Conservation (phyloP, 23 tunicate species). For the Halocynthia aurantium region DNA sequence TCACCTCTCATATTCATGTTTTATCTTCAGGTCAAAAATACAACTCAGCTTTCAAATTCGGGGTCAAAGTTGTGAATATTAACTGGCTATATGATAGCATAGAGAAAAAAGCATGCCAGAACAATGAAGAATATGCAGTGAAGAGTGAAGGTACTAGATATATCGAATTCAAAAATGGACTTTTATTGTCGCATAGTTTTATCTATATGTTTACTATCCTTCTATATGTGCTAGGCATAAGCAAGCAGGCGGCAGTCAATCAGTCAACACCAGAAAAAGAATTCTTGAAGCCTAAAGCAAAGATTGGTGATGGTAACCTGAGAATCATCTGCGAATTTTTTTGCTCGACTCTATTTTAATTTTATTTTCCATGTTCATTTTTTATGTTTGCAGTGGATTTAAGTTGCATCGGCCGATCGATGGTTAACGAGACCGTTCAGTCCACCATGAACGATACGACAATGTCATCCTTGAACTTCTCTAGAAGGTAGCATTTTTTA, state of each 20-base stretch:
- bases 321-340: background rate
- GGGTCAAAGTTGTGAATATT: slow-evolving; percentile 73
- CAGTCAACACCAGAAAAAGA: slow-evolving; percentile 18
- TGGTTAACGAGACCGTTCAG: slow-evolving; percentile 61
- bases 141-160: background rate
- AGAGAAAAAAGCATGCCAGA: slow-evolving; percentile 62
- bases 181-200: background rate
- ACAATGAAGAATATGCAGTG: slow-evolving; percentile 66
- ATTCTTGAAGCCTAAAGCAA: background rate
- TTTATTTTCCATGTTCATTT: background rate
- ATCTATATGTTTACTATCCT: background rate
- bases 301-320: too few relatives aligned
- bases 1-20: background rate
- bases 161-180: background rate
- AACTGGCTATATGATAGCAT: slow-evolving; percentile 77
- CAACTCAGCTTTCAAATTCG: slow-evolving; percentile 70
- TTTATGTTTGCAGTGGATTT: slow-evolving; percentile 35
- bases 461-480: slow-evolving; percentile 19
- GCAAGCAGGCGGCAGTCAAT: slow-evolving; percentile 18
- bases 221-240: slow-evolving; percentile 25
- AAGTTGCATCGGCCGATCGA: slow-evolving; percentile 57
- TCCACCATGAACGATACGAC: slow-evolving; percentile 49
- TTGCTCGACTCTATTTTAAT: background rate
- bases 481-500: background rate
- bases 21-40: slow-evolving; percentile 53